Evolutionary conservation across 2,797 vertebrate genomes (phyloP), one percentile per base, ranked within the genome.

Genomic region (Atherinosoma microstoma): DNA sequence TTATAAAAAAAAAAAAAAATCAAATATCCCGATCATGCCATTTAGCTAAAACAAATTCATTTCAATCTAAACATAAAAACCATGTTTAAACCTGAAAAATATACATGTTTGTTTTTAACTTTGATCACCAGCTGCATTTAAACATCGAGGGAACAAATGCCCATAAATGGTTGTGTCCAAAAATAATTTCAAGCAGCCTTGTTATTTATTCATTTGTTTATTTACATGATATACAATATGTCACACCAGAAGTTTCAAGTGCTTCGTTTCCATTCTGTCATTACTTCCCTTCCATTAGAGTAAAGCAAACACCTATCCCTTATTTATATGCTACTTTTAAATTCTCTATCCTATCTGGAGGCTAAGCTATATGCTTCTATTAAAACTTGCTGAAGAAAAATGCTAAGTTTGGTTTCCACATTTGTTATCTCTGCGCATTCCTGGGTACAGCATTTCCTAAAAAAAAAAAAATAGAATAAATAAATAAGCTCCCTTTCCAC

Each of bases 21-120:
- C 42, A 58, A 78, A 83, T 72, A 75, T 47, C 69, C 67, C 77
- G 79, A 78, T 87, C 86, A 85, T 71, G 69, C 63, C 38, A 62
- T 80, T 60, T 57, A 75, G 56, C 79, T 40, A 71, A 78, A 79
- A 73, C 20, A 67, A 67, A 49, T 78, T 73, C 38, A 66, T 71
- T 67, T 7, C 16, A 16, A 85, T 64, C 73, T 32, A 78, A 67
- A 34, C 61, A 75, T 8, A 53, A 67, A 61, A 30, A 32, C 10
- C 54, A 36, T 20, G 51, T 64, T 64, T 75, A 4, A 67, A 58
- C 51, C 49, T 40, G 38, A 40, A 4, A 40, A n/a, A 42, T 51
- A 32, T 6, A 45, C 59, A 32, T 15, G 13, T 2, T 40, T 38
- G 36, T 38, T 38, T 9, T 38, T 3, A 51, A 11, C 49, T 64